phyloP scores from a whole-genome alignment of 2,113 vertebrate species.

The Dinomys branickii region DNA sequence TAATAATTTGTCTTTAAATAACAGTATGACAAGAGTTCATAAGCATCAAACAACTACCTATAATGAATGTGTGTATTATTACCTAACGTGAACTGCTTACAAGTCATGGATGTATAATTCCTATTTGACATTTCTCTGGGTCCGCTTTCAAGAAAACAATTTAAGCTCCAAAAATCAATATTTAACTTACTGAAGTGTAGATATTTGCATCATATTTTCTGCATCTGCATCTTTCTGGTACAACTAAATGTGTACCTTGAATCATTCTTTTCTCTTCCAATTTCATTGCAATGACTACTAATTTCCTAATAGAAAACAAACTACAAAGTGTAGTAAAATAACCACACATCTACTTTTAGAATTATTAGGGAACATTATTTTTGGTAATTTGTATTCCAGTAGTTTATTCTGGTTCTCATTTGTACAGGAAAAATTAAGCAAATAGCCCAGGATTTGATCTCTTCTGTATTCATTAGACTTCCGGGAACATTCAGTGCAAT shows the following conservation, averaged over 20 bases:
- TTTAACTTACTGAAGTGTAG: constrained; percentile 52
- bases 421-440: neutral
- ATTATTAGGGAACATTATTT: constrained; percentile 5
- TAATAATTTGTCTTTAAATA: constrained; percentile 50
- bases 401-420: constrained; percentile 7
- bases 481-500: neutral
- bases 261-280: constrained; percentile 22
- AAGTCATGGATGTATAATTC: neutral
- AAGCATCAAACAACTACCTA: neutral
- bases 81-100: neutral
- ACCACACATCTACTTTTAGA: neutral
- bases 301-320: constrained; percentile 16
- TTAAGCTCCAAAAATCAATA: constrained; percentile 35
- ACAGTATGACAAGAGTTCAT: neutral
- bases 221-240: neutral
- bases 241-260: neutral
- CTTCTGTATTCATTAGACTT: neutral
- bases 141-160: constrained; percentile 36
- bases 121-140: constrained; percentile 69
- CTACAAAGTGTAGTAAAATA: constrained; percentile 30
- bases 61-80: neutral
- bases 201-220: neutral
- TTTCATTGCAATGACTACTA: neutral
- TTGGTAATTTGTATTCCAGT: neutral
- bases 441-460: neutral